Evolutionary conservation across 2,797 vertebrate species (phyloP).

Genomic region (Garrulus glandarius): DNA sequence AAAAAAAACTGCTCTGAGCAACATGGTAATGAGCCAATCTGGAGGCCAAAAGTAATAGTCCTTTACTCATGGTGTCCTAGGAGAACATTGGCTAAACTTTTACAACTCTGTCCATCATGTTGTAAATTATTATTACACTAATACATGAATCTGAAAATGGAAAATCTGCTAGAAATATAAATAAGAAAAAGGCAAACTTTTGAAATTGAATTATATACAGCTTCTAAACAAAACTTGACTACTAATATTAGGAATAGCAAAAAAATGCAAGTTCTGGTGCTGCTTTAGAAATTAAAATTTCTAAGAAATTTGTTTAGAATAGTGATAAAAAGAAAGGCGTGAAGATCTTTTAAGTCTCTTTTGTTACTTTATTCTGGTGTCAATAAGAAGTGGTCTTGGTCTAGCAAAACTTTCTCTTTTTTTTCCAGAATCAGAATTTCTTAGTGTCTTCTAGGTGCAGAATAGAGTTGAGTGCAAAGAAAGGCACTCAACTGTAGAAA

Average conservation of each 20-base stretch:
- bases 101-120: background rate
- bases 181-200: background rate
- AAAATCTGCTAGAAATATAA: background rate
- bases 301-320: background rate
- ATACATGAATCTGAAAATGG: background rate
- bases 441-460: background rate
- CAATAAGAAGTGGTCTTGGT: background rate
- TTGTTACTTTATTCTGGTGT: background rate
- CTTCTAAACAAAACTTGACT: background rate
- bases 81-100: background rate
- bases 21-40: background rate
- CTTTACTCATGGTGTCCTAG: background rate
- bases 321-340: background rate
- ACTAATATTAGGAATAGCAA: background rate
- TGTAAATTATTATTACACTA: background rate
- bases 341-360: background rate
- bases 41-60: background rate
- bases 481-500: background rate
- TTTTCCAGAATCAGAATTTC: background rate
- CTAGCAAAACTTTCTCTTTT: background rate
- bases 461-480: background rate
- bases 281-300: background rate
- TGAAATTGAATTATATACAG: background rate
- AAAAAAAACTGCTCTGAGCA: background rate
- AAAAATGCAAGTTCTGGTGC: fast-evolving